These are phyloP conservation scores for Chaetura pelagica DNA, from an alignment of 2,113 vertebrate species.

Conservation along the genomic window DNA sequence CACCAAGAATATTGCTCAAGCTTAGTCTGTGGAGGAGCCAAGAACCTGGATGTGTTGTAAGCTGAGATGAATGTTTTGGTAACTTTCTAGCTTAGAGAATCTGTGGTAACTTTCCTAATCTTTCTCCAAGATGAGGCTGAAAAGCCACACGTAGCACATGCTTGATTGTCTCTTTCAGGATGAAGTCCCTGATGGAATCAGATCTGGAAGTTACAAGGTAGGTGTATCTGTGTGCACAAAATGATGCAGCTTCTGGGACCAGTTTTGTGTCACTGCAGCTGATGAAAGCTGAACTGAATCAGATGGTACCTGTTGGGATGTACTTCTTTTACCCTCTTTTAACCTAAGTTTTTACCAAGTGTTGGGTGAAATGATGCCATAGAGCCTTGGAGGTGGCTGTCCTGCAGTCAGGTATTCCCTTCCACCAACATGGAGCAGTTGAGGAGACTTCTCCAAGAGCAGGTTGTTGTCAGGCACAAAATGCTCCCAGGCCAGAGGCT, in stretches of 20 bases:
- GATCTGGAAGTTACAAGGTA: slow-evolving; percentile 84
- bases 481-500: background rate
- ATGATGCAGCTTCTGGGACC: fast-evolving
- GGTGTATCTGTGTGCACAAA: background rate
- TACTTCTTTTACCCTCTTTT: background rate
- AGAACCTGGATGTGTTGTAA: background rate
- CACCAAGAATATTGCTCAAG: background rate
- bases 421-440: background rate
- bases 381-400: background rate
- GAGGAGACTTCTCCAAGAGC: background rate
- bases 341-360: background rate
- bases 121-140: background rate
- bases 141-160: fast-evolving
- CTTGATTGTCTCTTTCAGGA: slow-evolving; percentile 78
- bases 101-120: background rate
- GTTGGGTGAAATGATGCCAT: background rate
- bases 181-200: slow-evolving; percentile 87
- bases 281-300: background rate
- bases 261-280: background rate
- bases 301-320: background rate
- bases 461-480: background rate
- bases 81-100: background rate
- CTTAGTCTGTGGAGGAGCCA: background rate
- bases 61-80: background rate
- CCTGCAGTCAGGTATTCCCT: background rate